These are phyloP conservation scores for Chymomyza procnemis DNA, from an alignment of 2,888 invertebrate genomes.

Conservation along the genomic window DNA sequence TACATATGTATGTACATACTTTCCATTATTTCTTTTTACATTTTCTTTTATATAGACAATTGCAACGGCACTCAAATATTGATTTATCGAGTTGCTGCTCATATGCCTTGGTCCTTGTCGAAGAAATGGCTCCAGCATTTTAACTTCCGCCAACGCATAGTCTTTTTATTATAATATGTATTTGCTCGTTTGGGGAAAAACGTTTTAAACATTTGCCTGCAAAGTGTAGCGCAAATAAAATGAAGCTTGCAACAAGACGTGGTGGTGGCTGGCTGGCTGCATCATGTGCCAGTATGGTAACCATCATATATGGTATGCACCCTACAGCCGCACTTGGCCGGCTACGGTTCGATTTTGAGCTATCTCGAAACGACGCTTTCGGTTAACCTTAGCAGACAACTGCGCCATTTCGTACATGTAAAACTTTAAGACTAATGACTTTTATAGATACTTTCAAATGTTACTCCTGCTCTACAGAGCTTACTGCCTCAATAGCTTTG, in stretches of 20 bases:
- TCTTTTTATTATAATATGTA: not conserved
- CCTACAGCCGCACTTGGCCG: not conserved
- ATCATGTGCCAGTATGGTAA: not conserved
- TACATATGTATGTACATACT: not conserved
- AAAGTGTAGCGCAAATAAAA: slow-evolving; percentile 44
- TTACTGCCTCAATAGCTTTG: not conserved
- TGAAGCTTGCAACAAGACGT: slow-evolving; percentile 9
- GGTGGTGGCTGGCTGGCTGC: too few species aligned
- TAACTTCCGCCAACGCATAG: not conserved
- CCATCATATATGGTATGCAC: not conserved
- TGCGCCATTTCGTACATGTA: slow-evolving; percentile 26
- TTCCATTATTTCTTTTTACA: not conserved
- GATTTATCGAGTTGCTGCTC: slow-evolving; percentile 65
- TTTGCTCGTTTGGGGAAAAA: not conserved
- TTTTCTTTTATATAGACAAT: slow-evolving; percentile 48
- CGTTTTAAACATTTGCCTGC: not conserved
- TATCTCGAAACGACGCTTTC: slow-evolving; percentile 43
- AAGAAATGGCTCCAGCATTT: not conserved
- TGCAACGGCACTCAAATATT: slow-evolving; percentile 60
- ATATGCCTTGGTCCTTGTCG: slow-evolving; percentile 28
- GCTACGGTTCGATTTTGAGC: slow-evolving; percentile 11
- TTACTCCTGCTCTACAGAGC: not conserved
- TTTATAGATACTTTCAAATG: slow-evolving; percentile 51
- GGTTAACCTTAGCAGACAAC: slow-evolving; percentile 49
- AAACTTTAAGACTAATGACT: slow-evolving; percentile 58